Evolutionary conservation across 2,113 vertebrate species (phyloP).

Genomic region (Cephalopholis sonnerati): DNA sequence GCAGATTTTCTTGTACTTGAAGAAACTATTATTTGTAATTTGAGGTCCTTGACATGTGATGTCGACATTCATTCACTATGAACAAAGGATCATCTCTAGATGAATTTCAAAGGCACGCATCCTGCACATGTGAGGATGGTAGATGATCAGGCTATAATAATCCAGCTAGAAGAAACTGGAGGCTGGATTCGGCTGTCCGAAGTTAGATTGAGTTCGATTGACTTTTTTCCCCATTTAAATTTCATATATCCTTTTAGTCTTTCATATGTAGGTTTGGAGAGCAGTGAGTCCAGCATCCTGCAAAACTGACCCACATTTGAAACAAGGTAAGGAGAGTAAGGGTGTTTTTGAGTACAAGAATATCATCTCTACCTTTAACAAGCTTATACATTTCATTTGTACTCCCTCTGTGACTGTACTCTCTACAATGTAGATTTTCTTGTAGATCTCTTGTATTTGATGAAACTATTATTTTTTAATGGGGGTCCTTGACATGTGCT

Average conservation of each 20-base stretch:
- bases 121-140: slow-evolving; percentile 7
- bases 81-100: slow-evolving; percentile 16
- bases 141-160: slow-evolving; percentile 5
- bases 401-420: neutral
- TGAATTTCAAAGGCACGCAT: slow-evolving; percentile 6
- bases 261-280: neutral
- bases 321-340: too few species aligned
- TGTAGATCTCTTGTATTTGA: neutral
- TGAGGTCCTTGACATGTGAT: neutral
- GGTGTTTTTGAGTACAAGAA: too few species aligned
- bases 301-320: neutral
- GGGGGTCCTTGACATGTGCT: neutral
- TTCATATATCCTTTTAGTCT: neutral
- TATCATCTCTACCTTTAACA: neutral
- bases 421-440: neutral
- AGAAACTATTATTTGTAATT: neutral
- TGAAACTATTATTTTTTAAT: neutral
- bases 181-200: neutral
- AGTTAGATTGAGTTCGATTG: neutral
- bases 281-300: neutral
- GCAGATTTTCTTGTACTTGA: neutral
- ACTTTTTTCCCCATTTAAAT: neutral
- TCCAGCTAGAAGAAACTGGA: neutral
- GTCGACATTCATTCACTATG: neutral
- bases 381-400: neutral